phyloP scores from a whole-genome alignment of 2,797 vertebrate genomes.

The Gorsachius magnificus region DNA sequence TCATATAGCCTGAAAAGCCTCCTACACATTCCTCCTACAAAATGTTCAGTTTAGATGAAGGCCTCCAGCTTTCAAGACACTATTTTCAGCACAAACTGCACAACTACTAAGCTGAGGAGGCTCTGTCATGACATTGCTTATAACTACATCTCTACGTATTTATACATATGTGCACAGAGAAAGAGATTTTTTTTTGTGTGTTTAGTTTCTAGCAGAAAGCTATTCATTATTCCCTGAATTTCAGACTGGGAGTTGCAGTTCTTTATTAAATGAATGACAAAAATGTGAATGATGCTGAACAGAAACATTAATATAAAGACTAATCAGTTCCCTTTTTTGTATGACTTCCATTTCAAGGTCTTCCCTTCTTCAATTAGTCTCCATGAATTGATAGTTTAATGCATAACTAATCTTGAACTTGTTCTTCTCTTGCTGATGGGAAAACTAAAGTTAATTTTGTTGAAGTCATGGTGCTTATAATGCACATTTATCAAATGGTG shows the following conservation, averaged over 20 bases:
- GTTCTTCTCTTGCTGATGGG: constrained; percentile 51
- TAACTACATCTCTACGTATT: not conserved
- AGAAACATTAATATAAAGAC: constrained; percentile 9
- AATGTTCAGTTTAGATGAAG: not conserved
- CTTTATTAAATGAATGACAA: constrained; percentile 1
- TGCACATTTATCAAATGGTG: constrained; percentile 52
- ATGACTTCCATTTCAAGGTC: constrained; percentile 62
- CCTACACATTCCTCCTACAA: not conserved
- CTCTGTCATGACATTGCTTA: not conserved
- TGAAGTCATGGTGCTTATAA: constrained; percentile 44
- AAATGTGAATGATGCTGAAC: not conserved
- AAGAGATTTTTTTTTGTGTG: not conserved
- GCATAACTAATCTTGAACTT: constrained; percentile 64
- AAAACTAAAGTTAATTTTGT: constrained; percentile 66
- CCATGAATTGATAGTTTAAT: constrained; percentile 60
- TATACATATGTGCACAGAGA: not conserved
- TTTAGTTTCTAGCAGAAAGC: not conserved
- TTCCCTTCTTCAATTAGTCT: constrained; percentile 53
- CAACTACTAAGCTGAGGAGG: not conserved
- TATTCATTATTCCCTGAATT: not conserved
- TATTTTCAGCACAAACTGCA: not conserved
- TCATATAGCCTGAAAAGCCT: not conserved
- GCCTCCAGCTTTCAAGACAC: not conserved
- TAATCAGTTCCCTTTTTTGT: constrained; percentile 39
- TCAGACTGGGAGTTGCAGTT: not conserved